phyloP scores from a whole-genome alignment of 1,140 invertebrate genomes.

The Euura lappo region DNA sequence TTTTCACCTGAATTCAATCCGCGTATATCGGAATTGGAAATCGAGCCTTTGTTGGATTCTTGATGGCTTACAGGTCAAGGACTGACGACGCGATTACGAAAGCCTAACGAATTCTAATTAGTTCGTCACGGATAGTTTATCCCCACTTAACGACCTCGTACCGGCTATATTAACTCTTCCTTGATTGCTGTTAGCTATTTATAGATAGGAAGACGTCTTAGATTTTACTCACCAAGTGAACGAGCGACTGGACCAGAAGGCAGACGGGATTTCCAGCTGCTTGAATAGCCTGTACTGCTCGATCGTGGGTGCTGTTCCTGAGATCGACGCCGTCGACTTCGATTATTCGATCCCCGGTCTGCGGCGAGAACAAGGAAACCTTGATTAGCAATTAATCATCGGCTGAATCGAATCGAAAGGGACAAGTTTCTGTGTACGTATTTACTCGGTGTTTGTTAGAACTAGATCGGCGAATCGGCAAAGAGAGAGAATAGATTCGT shows the following conservation, averaged over 20 bases:
- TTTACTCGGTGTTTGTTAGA: background rate
- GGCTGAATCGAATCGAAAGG: background rate
- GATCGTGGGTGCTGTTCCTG: slow-evolving; percentile 88
- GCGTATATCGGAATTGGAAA: too few species aligned
- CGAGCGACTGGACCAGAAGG: slow-evolving; percentile 91
- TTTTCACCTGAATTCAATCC: too few species aligned
- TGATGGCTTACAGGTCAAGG: too few species aligned
- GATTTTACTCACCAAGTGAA: slow-evolving; percentile 73
- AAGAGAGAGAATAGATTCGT: too few species aligned
- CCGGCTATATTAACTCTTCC: background rate
- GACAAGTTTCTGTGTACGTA: background rate
- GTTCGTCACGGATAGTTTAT: too few species aligned
- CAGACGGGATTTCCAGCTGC: slow-evolving; percentile 88
- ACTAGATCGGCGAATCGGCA: background rate
- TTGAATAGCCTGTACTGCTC: slow-evolving; percentile 95
- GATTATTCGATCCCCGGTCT: slow-evolving; percentile 88
- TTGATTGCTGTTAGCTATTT: background rate
- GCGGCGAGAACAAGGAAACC: slow-evolving; percentile 40
- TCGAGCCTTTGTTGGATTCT: too few species aligned
- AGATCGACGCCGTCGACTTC: slow-evolving; percentile 95
- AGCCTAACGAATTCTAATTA: too few species aligned
- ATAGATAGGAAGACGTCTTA: background rate
- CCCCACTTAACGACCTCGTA: too few species aligned
- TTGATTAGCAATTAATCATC: background rate
- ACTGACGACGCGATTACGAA: too few species aligned